phyloP scores from a whole-genome alignment of 2,113 vertebrate species.

The Myotis yumanensis region DNA sequence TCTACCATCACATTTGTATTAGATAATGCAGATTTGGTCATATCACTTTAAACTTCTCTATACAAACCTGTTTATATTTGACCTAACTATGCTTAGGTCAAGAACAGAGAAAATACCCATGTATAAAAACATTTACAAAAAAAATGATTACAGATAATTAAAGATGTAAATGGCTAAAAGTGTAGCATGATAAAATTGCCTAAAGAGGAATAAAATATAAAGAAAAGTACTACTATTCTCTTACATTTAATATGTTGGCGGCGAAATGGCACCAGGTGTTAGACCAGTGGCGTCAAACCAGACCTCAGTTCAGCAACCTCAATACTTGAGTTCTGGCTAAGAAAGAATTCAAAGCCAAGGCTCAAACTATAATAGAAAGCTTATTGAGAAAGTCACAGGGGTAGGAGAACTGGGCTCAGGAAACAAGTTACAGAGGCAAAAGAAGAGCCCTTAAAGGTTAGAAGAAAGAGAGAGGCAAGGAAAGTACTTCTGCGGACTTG shows the following conservation, averaged over 20 bases:
- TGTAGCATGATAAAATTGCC: slow-evolving; percentile 20
- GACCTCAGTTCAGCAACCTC: neutral
- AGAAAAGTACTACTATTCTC: neutral
- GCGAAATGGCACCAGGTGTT: neutral
- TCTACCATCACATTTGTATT: neutral
- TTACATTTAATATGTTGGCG: neutral
- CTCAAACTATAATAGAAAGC: neutral
- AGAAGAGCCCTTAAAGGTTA: neutral
- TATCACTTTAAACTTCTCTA: neutral
- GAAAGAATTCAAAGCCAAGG: neutral
- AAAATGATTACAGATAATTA: neutral
- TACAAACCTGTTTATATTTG: neutral
- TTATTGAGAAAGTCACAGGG: neutral
- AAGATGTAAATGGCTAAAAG: neutral
- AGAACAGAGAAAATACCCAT: neutral
- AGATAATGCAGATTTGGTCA: neutral
- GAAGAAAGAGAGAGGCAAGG: neutral
- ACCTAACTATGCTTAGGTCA: neutral
- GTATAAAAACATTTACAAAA: neutral
- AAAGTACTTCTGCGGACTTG: neutral
- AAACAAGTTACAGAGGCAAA: neutral
- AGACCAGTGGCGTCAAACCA: neutral
- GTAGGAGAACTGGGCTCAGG: neutral
- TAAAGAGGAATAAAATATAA: neutral
- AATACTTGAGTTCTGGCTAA: neutral